Conservation (phyloP, 2,113 vertebrate species). For the Seriola dumerili region DNA sequence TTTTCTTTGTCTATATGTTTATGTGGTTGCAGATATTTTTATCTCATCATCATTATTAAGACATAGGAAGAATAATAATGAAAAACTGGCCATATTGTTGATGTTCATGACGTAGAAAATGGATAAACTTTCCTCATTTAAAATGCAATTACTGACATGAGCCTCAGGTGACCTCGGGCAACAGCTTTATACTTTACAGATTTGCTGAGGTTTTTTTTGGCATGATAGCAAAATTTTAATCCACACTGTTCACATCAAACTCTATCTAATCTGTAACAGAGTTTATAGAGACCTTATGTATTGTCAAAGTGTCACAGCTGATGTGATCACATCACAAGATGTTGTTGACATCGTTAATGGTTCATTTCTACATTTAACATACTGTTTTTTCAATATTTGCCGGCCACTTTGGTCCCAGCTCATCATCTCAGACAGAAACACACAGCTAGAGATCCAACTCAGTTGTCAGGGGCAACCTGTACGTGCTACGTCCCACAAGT, state of each 20-base stretch:
- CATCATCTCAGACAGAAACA: constrained; percentile 4
- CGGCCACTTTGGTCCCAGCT: constrained; percentile 19
- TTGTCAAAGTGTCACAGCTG: too few relatives aligned
- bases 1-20: neutral
- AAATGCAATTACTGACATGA: neutral
- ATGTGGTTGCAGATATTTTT: neutral
- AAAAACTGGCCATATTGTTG: too few relatives aligned
- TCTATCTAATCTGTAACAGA: neutral
- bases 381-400: neutral
- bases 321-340: too few relatives aligned
- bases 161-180: neutral
- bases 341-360: too few relatives aligned
- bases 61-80: neutral
- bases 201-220: neutral
- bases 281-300: neutral
- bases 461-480: constrained; percentile 72
- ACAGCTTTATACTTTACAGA: neutral
- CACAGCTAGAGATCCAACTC: constrained; percentile 14
- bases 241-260: neutral
- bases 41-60: neutral
- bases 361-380: neutral
- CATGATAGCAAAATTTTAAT: neutral
- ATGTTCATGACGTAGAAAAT: too few relatives aligned
- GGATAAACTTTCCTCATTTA: neutral
- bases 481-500: constrained; percentile 72